Conservation (phyloP, 2,888 invertebrate genomes). For the Microctonus aethiopoides region DNA sequence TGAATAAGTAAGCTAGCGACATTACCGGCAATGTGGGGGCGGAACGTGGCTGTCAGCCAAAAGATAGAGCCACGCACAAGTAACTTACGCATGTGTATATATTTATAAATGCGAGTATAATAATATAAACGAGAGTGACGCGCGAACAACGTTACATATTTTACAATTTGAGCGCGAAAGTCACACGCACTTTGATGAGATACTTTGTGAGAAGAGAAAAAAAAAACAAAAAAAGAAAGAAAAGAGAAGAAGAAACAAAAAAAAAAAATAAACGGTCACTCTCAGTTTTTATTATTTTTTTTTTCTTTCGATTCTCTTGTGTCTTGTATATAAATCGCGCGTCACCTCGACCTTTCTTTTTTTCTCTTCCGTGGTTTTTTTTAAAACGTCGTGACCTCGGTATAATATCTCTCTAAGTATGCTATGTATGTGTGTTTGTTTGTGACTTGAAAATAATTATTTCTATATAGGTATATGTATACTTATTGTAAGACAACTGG, state of each 20-base stretch:
- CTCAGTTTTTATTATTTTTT: background rate
- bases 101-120: no score
- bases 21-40: constrained; percentile 55
- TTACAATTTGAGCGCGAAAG: background rate
- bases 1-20: constrained; percentile 39
- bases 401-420: background rate
- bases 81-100: constrained; percentile 29
- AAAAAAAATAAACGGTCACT: background rate
- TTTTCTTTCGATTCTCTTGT: background rate
- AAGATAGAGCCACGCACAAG: constrained; percentile 59
- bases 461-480: background rate
- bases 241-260: no score
- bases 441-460: background rate
- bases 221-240: background rate
- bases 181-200: background rate
- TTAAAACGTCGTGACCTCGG: background rate
- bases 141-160: no score
- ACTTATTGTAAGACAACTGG: background rate
- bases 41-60: constrained; percentile 47
- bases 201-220: background rate
- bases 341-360: background rate
- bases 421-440: background rate
- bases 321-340: background rate
- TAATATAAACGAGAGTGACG: background rate
- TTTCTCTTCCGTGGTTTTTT: background rate